Evolutionary conservation across 2,888 invertebrate species (phyloP), one percentile per base, ranked within the genome.

Genomic region (Spilarctia lutea): DNA sequence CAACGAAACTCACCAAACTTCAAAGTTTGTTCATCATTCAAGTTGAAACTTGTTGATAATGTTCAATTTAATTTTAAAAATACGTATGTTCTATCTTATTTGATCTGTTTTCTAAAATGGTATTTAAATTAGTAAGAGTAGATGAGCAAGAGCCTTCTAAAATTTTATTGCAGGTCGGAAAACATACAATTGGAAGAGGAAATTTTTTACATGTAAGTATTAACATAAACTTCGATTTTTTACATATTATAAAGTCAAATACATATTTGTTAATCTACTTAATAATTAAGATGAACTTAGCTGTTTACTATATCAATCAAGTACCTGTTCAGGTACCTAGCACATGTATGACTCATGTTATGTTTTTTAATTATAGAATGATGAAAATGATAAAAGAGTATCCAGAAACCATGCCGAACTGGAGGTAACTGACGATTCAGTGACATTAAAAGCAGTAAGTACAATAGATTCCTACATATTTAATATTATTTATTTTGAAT

Each of bases 381-480:
- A 93, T 72, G 80, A 78, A 39, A 76, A 83, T 18, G 96, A 96
- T 86, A 94, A 95, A 83, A 91, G 96, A 79, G 93, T 96, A 65
- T 96, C 96, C 4, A 91, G 96, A 68, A 93, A 92, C 65, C 96
- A 97, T 90, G 96, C 95, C 16, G 84, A 94, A 65, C 82, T 97
- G 33, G 88, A 91, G 74, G 91, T 96, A 16, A 86, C 89, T 1
- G 81, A 87, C 35, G 88, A 94, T 77, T 85, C 88, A 48, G 88
- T 95, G 8, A 87, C 83, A 27, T 83, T 96, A n/a, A 94, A 93
- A 88, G 92, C 96, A 30, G 96, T 95, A 79, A 76, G 83, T 63
- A 63, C 27, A 30, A 3, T 63, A 30, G 1, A 30, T 63, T 63
- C 0, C 4, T 13, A 4, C 1, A 30, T 24, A 63, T 11, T 16